Conservation (phyloP, 2,888 invertebrate species). For the Macrosoma leucophasiata region DNA sequence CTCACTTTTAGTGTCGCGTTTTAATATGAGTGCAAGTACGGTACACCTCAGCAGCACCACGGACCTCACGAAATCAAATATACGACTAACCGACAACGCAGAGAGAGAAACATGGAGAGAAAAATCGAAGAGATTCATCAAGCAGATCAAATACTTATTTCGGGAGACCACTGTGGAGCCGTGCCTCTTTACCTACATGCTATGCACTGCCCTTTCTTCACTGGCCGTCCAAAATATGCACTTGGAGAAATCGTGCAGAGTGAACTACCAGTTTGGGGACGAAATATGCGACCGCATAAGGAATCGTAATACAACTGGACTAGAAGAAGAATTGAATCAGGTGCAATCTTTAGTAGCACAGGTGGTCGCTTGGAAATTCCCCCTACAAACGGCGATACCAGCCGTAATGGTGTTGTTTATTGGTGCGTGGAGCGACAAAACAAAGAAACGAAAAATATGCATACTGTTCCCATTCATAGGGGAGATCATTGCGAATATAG, state of each 20-base stretch:
- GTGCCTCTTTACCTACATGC: slow-evolving; percentile 78
- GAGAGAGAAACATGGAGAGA: slow-evolving; percentile 46
- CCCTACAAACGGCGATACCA: slow-evolving; percentile 76
- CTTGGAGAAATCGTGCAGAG: slow-evolving; percentile 76
- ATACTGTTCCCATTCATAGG: slow-evolving; percentile 75
- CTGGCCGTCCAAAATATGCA: slow-evolving; percentile 75
- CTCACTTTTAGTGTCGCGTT: slow-evolving; percentile 42
- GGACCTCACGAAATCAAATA: slow-evolving; percentile 55
- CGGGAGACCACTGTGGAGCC: slow-evolving; percentile 78
- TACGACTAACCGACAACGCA: slow-evolving; percentile 44
- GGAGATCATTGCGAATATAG: slow-evolving; percentile 70
- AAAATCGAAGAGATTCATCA: slow-evolving; percentile 47
- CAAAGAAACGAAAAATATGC: slow-evolving; percentile 74
- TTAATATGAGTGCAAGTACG: slow-evolving; percentile 47
- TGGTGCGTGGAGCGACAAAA: slow-evolving; percentile 79
- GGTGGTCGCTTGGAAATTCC: slow-evolving; percentile 76
- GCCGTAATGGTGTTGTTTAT: slow-evolving; percentile 74
- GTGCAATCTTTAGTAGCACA: slow-evolving; percentile 70
- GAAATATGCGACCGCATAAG: slow-evolving; percentile 70
- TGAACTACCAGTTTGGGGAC: slow-evolving; percentile 66
- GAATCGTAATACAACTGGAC: slow-evolving; percentile 54
- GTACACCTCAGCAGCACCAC: slow-evolving; percentile 43
- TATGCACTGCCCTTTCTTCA: slow-evolving; percentile 80
- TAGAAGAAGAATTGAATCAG: slow-evolving; percentile 53
- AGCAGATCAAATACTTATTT: slow-evolving; percentile 49